Percentiles rank a stretch among this genome's conserved stretches.
Conservation (phyloP, 1,140 invertebrate genomes). For the Theocolax elegans region DNA sequence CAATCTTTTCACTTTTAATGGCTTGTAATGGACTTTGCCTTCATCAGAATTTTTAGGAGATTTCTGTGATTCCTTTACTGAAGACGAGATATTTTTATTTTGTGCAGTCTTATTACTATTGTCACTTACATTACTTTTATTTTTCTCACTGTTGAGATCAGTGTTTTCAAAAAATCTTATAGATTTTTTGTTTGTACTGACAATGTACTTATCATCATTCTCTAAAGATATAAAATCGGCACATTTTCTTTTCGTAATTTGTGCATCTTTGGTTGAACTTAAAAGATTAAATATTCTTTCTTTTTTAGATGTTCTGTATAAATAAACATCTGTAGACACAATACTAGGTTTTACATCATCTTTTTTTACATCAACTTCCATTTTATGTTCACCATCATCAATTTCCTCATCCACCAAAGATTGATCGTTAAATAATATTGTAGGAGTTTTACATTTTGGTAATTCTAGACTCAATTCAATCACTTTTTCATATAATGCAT, state of each 20-base stretch:
- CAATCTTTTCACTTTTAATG: constrained; percentile 60
- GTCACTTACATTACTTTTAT: constrained; percentile 23
- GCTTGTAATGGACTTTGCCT: constrained; percentile 48
- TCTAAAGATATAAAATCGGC: constrained; percentile 33
- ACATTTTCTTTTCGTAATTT: neutral
- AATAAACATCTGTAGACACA: constrained; percentile 29
- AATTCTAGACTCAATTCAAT: constrained; percentile 42
- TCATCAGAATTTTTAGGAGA: constrained; percentile 10
- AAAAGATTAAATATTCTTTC: constrained; percentile 34
- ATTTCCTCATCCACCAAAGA: neutral
- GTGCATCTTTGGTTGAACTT: neutral
- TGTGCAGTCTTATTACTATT: constrained; percentile 5
- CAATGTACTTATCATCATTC: constrained; percentile 2
- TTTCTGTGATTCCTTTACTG: too few relatives aligned
- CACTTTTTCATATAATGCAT: constrained; percentile 46
- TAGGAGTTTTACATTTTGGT: constrained; percentile 17
- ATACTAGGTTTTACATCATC: constrained; percentile 5
- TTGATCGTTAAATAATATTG: constrained; percentile 28
- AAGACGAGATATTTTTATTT: too few relatives aligned
- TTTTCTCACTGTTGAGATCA: constrained; percentile 29
- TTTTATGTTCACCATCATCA: neutral
- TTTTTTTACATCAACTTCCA: neutral
- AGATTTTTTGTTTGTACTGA: constrained; percentile 4
- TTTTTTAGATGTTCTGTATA: constrained; percentile 32
- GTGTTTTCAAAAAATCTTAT: constrained; percentile 20